Evolutionary conservation across 35 echinoderm and acorn worm species (phyloP).

Genomic region (Lytechinus variegatus): DNA sequence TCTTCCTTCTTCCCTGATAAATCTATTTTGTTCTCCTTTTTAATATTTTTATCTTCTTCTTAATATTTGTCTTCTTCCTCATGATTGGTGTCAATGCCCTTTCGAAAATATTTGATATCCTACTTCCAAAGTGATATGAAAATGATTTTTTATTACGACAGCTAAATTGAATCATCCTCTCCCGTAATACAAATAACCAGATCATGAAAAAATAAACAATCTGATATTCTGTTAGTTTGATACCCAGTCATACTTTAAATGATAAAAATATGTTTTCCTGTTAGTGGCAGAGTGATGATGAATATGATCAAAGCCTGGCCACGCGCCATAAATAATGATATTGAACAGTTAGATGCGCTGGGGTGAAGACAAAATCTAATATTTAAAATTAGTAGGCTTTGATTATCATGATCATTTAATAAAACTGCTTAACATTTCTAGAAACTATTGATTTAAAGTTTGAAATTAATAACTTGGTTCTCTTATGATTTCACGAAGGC

Average conservation of each 20-base stretch:
- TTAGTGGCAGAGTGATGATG: neutral
- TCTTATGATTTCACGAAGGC: no score
- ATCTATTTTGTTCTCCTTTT: neutral
- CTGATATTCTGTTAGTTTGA: neutral
- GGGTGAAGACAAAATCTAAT: neutral
- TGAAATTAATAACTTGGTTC: no score
- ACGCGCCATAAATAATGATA: neutral
- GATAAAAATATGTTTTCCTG: neutral
- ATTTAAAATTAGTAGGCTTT: no score
- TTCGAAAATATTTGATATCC: neutral
- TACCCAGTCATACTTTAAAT: neutral
- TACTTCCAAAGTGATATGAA: neutral
- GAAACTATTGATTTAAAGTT: no score
- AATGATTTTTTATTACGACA: neutral
- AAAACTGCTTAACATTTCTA: no score
- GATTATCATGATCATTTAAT: no score
- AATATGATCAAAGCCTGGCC: neutral
- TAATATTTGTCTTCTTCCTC: neutral
- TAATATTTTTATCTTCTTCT: neutral
- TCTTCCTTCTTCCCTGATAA: neutral
- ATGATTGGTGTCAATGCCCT: neutral
- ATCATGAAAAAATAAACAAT: neutral
- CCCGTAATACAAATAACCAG: neutral
- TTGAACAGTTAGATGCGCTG: neutral
- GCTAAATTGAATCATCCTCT: conserved; percentile 3